Base-by-base conservation (phyloP, 2,113 vertebrate species). In the Microcebus griseorufus region DNA sequence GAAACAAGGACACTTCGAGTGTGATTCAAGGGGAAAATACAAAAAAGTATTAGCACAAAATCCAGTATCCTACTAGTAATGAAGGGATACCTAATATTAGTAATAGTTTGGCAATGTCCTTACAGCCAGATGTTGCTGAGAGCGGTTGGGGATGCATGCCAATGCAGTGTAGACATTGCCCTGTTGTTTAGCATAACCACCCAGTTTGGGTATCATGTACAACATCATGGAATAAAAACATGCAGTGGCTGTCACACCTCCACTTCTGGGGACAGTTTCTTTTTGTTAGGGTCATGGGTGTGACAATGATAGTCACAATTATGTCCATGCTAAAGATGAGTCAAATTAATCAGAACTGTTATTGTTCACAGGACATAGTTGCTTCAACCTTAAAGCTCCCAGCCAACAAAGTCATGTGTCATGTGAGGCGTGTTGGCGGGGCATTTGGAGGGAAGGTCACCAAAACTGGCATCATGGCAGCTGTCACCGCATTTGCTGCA, bases 401-500 rank as follows among this genome's bases (percentile, higher is more conserved):
- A 2, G 98, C 98, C 64, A 99, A 99, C 98, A 99, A 99, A 53
- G 98, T 99, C 88, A 98, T 98, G 82, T 99, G 99, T 95, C 98
- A 99, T 0, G 98, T 99, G 62, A 99, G 98, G 93, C 67, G 78
- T 67, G 20, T 99, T 7, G 99, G 99, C 0, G 99, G 99, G 58
- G 99, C 98, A 0, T 99, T 99, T 1, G 98, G 99, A 3, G 99
- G 99, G 4, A 99, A 99, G 95, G 0, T 98, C 34, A 95, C 89
- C 3, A 99, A 99, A 97, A 98, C 99, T 1, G 9, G 95, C 4
- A 92, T 99, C 60, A 85, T 99, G 97, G 98, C 99, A 10, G 95
- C 97, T 45, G 98, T 99, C 93, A 98, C 99, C 0, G 98, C 99
- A 4, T 98, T 99, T 79, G 99, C 99, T 53, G 99, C 99, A 22